A percentile compares a stretch with the other conserved stretches of the same genome.
These are phyloP conservation scores for Drosophila borealis DNA, from an alignment of 2,888 invertebrate species.

Conservation along the genomic window DNA sequence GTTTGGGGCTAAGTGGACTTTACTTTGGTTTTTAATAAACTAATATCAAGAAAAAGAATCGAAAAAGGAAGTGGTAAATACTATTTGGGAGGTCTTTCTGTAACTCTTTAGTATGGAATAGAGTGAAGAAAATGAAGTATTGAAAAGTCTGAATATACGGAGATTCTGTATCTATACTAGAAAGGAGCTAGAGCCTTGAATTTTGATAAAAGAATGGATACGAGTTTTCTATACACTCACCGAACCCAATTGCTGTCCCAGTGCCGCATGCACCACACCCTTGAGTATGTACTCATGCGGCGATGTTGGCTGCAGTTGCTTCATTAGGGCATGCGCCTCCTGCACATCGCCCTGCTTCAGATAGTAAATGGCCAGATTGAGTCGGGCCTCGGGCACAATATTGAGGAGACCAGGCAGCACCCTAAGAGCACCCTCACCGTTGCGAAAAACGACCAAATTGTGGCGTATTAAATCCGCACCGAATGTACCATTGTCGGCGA, in stretches of 20 bases:
- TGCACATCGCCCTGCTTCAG: constrained; percentile 94
- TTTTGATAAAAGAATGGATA: too few relatives aligned
- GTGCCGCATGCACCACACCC: constrained; percentile 96
- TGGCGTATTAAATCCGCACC: constrained; percentile 97
- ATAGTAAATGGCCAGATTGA: constrained; percentile 98
- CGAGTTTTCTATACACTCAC: constrained; percentile 77
- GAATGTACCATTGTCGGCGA: constrained; percentile 90
- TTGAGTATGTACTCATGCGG: constrained; percentile 98
- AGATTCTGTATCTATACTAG: too few relatives aligned
- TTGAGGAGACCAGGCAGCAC: constrained; percentile 95
- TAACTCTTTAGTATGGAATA: too few relatives aligned
- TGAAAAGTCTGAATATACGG: too few relatives aligned
- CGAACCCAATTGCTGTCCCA: constrained; percentile 96
- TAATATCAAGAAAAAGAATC: too few relatives aligned
- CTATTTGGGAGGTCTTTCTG: too few relatives aligned
- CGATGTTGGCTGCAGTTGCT: constrained; percentile 95
- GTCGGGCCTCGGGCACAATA: constrained; percentile 97
- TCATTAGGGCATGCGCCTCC: constrained; percentile 95
- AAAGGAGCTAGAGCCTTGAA: too few relatives aligned
- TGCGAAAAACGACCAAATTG: constrained; percentile 97
- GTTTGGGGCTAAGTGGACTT: too few relatives aligned
- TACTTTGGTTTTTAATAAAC: too few relatives aligned
- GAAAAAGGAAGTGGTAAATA: too few relatives aligned
- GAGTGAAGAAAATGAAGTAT: too few relatives aligned
- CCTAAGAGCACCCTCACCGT: constrained; percentile 97